Percentiles rank a stretch among this genome's conserved stretches.
phyloP scores from a whole-genome alignment of 1,140 invertebrate species.

The Cotesia chilonis region DNA sequence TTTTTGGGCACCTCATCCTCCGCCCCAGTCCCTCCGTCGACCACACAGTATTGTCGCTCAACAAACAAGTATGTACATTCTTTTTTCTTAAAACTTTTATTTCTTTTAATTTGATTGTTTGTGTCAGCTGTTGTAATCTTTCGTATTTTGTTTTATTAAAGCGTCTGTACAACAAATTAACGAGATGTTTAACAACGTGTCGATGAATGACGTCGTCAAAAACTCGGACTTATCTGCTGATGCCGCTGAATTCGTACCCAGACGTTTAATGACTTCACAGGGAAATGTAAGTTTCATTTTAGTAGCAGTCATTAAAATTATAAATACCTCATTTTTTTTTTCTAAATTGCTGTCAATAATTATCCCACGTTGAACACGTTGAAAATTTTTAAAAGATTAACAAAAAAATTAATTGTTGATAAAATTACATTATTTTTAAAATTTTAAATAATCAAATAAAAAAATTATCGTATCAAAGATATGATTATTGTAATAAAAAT shows the following conservation, averaged over 20 bases:
- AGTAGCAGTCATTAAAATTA: not conserved
- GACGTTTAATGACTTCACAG: constrained; percentile 12
- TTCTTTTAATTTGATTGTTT: constrained; percentile 16
- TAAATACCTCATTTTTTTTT: not conserved
- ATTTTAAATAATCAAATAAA: no score
- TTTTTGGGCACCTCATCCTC: constrained; percentile 25
- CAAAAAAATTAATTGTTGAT: no score
- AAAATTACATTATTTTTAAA: not conserved
- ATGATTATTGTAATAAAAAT: no score
- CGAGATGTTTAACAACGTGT: constrained; percentile 28
- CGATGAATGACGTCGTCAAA: constrained; percentile 31
- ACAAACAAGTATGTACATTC: constrained; percentile 18
- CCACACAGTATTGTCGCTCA: constrained; percentile 22
- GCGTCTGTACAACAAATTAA: constrained; percentile 28
- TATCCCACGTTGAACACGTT: no score
- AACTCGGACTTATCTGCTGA: constrained; percentile 26
- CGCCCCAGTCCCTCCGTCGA: constrained; percentile 22
- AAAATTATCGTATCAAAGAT: no score
- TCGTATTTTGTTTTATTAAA: constrained; percentile 5
- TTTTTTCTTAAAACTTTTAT: not conserved
- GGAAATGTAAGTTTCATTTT: constrained; percentile 25
- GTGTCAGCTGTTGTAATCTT: constrained; percentile 25
- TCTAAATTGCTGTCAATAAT: no score
- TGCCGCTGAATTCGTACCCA: constrained; percentile 31
- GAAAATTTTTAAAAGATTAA: not conserved